Conservation (phyloP, 2,888 invertebrate species). For the Scaptomyza cyrtandrae region DNA sequence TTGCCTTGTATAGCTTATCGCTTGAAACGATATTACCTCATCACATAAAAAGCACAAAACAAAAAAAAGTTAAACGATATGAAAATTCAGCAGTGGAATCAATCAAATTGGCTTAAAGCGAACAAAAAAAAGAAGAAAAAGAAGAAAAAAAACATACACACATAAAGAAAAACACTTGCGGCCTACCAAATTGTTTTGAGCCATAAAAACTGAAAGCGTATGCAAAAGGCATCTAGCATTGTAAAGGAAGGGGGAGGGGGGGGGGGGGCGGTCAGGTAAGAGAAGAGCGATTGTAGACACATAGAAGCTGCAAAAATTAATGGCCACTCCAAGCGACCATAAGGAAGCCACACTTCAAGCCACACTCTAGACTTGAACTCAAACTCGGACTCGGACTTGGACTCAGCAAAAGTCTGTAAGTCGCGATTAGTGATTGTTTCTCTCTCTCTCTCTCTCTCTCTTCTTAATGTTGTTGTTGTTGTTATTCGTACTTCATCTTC, state of each 20-base stretch:
- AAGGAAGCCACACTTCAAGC: conserved; percentile 43
- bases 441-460: too few relatives aligned
- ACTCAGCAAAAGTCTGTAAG: conserved; percentile 16
- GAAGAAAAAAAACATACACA: conserved; percentile 1
- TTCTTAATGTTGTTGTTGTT: too few relatives aligned
- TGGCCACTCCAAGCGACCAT: conserved; percentile 37
- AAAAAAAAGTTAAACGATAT: conserved; percentile 13
- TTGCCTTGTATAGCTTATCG: conserved; percentile 39
- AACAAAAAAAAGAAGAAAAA: neutral
- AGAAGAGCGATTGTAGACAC: too few relatives aligned
- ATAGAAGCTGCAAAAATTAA: conserved; percentile 66
- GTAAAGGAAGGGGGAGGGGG: neutral
- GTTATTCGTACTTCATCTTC: neutral
- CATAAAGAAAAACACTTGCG: conserved; percentile 11
- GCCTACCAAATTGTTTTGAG: conserved; percentile 32
- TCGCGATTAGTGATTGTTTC: conserved; percentile 30
- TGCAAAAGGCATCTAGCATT: conserved; percentile 32
- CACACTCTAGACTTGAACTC: conserved; percentile 19
- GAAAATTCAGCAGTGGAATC: conserved; percentile 33
- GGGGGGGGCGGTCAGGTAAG: too few relatives aligned
- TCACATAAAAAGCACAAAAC: conserved; percentile 12
- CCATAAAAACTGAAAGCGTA: conserved; percentile 24
- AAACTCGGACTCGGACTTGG: conserved; percentile 5
- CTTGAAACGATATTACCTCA: conserved; percentile 51
- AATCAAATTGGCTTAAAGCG: conserved; percentile 34